Evolutionary conservation across 37 sponge, comb jelly and placozoan genomes (phyloP).

Genomic region (Crambe crambe): DNA sequence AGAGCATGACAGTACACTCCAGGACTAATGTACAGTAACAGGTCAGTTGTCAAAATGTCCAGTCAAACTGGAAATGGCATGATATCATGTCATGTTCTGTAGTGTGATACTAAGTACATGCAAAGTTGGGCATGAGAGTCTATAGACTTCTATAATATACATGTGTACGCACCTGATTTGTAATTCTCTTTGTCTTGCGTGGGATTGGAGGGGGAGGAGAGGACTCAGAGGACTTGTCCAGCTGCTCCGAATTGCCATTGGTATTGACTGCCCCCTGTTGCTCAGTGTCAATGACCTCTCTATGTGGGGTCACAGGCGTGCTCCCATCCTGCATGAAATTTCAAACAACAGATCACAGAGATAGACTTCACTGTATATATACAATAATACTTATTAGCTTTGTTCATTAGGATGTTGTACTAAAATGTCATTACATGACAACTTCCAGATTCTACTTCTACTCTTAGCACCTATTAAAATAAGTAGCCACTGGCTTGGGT

Average conservation of each 20-base stretch:
- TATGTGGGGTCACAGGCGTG: constrained; percentile 11
- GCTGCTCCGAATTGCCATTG: not conserved
- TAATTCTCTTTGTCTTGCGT: constrained; percentile 7
- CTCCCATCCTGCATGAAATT: constrained; percentile 1
- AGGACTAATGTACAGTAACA: too few relatives aligned
- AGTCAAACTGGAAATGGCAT: too few relatives aligned
- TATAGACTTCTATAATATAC: not conserved
- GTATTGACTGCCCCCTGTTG: not conserved
- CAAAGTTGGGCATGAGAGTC: not conserved
- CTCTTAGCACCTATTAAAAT: not conserved
- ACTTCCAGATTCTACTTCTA: not conserved
- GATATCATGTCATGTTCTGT: too few relatives aligned
- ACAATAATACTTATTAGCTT: not conserved
- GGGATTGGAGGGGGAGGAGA: constrained; percentile 10
- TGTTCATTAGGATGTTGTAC: not conserved
- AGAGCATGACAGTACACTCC: not conserved
- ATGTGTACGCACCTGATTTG: not conserved
- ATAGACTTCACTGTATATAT: not conserved
- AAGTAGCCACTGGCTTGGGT: not conserved
- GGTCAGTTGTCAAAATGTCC: too few relatives aligned
- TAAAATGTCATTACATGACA: not conserved
- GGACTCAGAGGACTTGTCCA: not conserved
- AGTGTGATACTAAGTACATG: too few relatives aligned
- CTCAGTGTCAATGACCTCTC: not conserved
- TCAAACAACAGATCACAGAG: not conserved